Evolutionary conservation across 2,797 vertebrate species (phyloP).

Genomic region (Lepus townsendii): DNA sequence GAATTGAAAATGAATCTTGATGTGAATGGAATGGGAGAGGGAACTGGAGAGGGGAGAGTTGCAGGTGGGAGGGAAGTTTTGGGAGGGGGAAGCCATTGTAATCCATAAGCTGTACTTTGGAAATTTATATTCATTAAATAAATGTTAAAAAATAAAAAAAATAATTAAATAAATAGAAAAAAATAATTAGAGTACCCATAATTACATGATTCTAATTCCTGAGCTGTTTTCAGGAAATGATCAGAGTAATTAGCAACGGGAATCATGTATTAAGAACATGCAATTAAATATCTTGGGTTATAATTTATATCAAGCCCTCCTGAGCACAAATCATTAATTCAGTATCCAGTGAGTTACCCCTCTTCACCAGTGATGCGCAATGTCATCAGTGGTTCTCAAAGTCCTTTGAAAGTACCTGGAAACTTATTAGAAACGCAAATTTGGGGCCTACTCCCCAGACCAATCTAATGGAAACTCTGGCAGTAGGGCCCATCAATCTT

Average conservation of each 20-base stretch:
- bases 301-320: slow-evolving; percentile 84
- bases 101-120: too few relatives aligned
- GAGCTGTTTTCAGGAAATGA: slow-evolving; percentile 77
- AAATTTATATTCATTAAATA: too few relatives aligned
- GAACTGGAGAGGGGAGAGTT: too few relatives aligned
- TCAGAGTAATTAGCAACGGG: slow-evolving; percentile 81
- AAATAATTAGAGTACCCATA: not conserved
- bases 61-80: too few relatives aligned
- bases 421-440: slow-evolving; percentile 19
- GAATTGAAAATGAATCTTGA: too few relatives aligned
- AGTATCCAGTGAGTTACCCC: slow-evolving; percentile 73
- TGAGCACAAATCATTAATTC: slow-evolving; percentile 82
- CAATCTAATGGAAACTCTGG: not conserved
- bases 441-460: not conserved
- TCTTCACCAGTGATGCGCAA: slow-evolving; percentile 64
- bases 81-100: too few relatives aligned
- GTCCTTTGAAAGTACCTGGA: not conserved
- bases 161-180: not conserved
- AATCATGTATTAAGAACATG: slow-evolving; percentile 78
- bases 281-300: slow-evolving; percentile 83
- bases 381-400: not conserved
- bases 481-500: not conserved
- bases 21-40: too few relatives aligned
- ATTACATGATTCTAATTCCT: slow-evolving; percentile 73
- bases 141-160: too few relatives aligned